Evolutionary conservation across 1,140 invertebrate genomes (phyloP), one percentile per base, ranked within the genome.

Genomic region (Drosophila orena): DNA sequence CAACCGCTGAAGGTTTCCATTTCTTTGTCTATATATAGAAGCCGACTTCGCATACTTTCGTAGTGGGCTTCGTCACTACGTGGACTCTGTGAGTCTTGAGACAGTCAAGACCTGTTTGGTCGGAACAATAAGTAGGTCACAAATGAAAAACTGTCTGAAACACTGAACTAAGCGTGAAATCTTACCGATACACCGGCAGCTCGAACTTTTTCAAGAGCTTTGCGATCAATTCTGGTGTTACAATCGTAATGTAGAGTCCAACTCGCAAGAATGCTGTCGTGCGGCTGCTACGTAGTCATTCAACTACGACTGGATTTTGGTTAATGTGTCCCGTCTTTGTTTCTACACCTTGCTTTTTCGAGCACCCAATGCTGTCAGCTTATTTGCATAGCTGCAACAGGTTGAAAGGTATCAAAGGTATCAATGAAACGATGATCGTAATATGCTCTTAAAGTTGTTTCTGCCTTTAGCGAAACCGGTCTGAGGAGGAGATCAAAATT

Each of bases 241-340:
- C 24, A 30, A 35, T 49, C 46, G 49, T 35, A n/a, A 79, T 57
- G 55, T 60, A 68, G 58, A 73, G 77, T 73, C 61, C 66, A 77
- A 53, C 64, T 77, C 61, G 61, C 4, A 57, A 61, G 61, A 46
- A 66, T 60, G 62, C 59, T 64, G 42, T 76, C 43, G 55, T 72
- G 49, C 56, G 47, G 52, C 56, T 62, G 61, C 49, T 71, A 76
- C 58, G 68, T 52, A 88, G 79, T 88, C 77, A 77, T 88, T 89
- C 71, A 88, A 89, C 77, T 88, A 79, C 69, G 80, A 89, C 65
- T 89, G 84, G 71, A 89, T 84, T 88, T 88, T 79, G 79, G 83
- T 79, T 77, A 88, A 79, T 88, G 76, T 77, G 76, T 59, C 68
- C 37, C 77, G 55, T 70, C 52, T 59, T 73, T 65, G 35, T 40